These are phyloP conservation scores for Nemurella pictetii DNA, from an alignment of 2,888 invertebrate genomes.

Conservation along the genomic window DNA sequence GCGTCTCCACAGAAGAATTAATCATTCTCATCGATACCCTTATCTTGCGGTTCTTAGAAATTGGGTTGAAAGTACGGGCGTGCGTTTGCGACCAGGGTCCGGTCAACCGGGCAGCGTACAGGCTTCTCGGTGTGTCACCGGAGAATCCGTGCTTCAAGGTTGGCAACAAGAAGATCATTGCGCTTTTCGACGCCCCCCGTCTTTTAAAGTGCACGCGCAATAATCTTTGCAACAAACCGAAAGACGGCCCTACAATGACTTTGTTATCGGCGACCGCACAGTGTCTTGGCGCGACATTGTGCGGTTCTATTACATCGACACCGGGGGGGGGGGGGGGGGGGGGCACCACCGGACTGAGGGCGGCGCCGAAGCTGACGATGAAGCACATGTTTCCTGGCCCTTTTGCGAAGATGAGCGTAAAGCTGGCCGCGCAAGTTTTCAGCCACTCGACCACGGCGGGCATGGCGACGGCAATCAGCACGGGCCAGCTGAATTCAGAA, in stretches of 20 bases:
- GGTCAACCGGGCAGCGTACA: slow-evolving; percentile 41
- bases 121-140: slow-evolving; percentile 40
- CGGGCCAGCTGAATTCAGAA: slow-evolving; percentile 38
- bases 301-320: slow-evolving; percentile 41
- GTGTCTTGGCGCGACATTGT: slow-evolving; percentile 41
- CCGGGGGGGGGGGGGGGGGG: slow-evolving; percentile 29
- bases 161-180: slow-evolving; percentile 40
- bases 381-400: slow-evolving; percentile 42
- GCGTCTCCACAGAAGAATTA: slow-evolving; percentile 35
- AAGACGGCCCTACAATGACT: slow-evolving; percentile 33
- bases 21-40: slow-evolving; percentile 38
- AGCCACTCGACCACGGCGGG: slow-evolving; percentile 44
- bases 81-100: slow-evolving; percentile 44
- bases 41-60: slow-evolving; percentile 35
- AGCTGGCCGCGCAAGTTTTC: slow-evolving; percentile 44
- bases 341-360: slow-evolving; percentile 34
- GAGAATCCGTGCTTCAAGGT: slow-evolving; percentile 40
- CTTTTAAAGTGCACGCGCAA: slow-evolving; percentile 44
- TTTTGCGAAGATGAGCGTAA: slow-evolving; percentile 45
- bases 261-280: slow-evolving; percentile 32
- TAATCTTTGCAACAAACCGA: slow-evolving; percentile 36
- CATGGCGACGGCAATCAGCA: slow-evolving; percentile 40
- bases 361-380: slow-evolving; percentile 44
- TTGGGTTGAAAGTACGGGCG: slow-evolving; percentile 42
- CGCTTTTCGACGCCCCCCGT: slow-evolving; percentile 43